Base-by-base conservation (phyloP, 2,113 vertebrate genomes). In the Pterocles gutturalis region DNA sequence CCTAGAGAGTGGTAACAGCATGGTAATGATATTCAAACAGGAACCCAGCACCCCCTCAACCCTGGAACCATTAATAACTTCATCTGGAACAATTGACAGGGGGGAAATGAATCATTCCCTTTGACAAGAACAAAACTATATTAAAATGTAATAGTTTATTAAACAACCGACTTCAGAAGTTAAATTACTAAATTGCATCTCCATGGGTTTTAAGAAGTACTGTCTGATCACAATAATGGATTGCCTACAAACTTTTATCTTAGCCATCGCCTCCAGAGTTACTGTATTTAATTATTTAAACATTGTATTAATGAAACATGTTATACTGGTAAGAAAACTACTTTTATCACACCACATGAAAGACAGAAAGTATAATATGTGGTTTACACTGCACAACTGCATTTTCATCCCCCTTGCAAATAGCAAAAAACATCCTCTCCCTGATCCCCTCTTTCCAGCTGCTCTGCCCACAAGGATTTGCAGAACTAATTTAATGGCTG, bases 231-330 rank as follows among this genome's bases (percentile, higher is more conserved):
- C 91, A 97, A 96, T 95, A 98, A 98, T 94, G 83, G 93, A 96
- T 95, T 95, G 96, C 95, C 96, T 96, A 93, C 83, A 97, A 98
- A 98, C 96, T 98, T 98, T 97, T 97, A 95, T 98, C 96, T 97
- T 95, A 86, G 87, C 89, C 88, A 89, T 95, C 10, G 91, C 93
- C 95, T 93, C 96, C 79, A 97, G 95, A 98, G 96, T 96, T 96
- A 53, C 76, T 87, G 83, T 97, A 87, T 96, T 98, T 97, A 98
- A 98, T 98, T 98, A 98, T 98, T 97, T 97, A 98, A 97, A 91
- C 79, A 72, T 77, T 81, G 83, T 96, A 92, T 97, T 98, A 97
- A 98, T 96, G 97, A 98, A 98, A 98, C 96, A 95, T 96, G 95
- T 61, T 96, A 77, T 89, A 94, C 83, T 97, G 82, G 69, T 96